These are phyloP conservation scores for Cryptotis parvus DNA, from an alignment of 2,113 vertebrate genomes.

Conservation along the genomic window DNA sequence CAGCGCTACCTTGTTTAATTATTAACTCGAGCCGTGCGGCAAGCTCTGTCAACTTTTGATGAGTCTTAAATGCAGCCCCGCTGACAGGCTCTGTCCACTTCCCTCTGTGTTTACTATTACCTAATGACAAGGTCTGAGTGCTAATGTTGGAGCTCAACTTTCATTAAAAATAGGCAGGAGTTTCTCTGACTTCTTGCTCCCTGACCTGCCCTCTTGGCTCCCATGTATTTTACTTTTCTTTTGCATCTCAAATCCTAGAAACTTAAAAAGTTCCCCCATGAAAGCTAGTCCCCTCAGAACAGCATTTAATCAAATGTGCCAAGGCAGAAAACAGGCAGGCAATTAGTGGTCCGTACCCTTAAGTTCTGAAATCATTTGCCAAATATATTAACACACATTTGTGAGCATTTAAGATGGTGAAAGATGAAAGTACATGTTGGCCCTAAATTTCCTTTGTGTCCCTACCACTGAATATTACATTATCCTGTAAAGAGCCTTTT, in stretches of 20 bases:
- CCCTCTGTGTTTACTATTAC: constrained; percentile 87
- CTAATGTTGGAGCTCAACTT: constrained; percentile 88
- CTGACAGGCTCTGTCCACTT: constrained; percentile 93
- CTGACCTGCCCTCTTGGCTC: constrained; percentile 63
- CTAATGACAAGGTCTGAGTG: constrained; percentile 87
- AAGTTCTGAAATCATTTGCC: not conserved
- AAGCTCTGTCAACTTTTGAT: constrained; percentile 91
- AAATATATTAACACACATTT: not conserved
- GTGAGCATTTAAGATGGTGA: not conserved
- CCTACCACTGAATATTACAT: not conserved
- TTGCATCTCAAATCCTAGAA: constrained; percentile 65
- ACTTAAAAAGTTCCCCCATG: constrained; percentile 60
- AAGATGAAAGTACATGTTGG: constrained; percentile 2
- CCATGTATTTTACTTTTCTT: constrained; percentile 58
- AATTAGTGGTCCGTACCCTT: not conserved
- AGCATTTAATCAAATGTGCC: not conserved
- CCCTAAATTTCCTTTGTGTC: not conserved
- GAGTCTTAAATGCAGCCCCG: constrained; percentile 91
- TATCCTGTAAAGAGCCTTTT: no score
- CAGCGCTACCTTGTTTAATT: constrained; percentile 93
- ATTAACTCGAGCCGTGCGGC: constrained; percentile 91
- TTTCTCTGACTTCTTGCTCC: constrained; percentile 65
- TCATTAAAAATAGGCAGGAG: constrained; percentile 85
- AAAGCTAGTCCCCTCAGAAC: constrained; percentile 46
- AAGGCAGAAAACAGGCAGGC: not conserved